Base-by-base conservation (phyloP, 1,140 invertebrate genomes). In the Belonocnema kinseyi region DNA sequence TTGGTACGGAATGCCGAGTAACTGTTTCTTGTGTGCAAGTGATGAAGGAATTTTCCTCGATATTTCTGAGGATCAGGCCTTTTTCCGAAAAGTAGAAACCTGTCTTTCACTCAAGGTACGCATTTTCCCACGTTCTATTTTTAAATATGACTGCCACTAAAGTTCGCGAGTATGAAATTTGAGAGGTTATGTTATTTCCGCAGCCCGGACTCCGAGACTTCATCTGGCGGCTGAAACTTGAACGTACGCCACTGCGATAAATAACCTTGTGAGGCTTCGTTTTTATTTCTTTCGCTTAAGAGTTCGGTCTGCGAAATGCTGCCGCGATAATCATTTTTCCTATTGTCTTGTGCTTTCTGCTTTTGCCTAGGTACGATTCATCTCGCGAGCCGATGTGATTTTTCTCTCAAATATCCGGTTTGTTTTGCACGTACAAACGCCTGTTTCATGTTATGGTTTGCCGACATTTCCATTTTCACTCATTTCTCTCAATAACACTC, bases 21-120 rank as follows among this genome's bases (percentile, higher is more conserved):
- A 81, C 72, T 91, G 91, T 79, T 87, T 88, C 21, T 72, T 92
- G 17, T 92, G 91, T 58, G 89, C 88, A 0, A 90, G 84, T 70
- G 85, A 91, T 56, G 90, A 91, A 74, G 89, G 90, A 33, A 79
- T 90, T n/a, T 88, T 90, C 54, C 73, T 91, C 52, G 87, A 91
- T 72, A 77, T 91, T 50, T 82, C 86, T 56, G 13, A 82, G 13
- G 82, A 85, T 33, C 72, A 75, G 12, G 77, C 85, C 6, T 83
- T 85, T 72, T 72, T 74, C 46, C 78, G 72, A 19, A 89, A 85
- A 80, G 77, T 90, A 4, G 80, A 89, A 46, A 86, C 78, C 7
- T 90, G 88, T 61, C 76, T 88, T 5, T 80, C 87, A 1, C 46
- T 75, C 0, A 88, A 90, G 88, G 90, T 91, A 86, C 46, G 51